Evolutionary conservation across 1,140 invertebrate genomes (phyloP), one percentile per base, ranked within the genome.

Genomic region (Sarcophaga peregrina): DNA sequence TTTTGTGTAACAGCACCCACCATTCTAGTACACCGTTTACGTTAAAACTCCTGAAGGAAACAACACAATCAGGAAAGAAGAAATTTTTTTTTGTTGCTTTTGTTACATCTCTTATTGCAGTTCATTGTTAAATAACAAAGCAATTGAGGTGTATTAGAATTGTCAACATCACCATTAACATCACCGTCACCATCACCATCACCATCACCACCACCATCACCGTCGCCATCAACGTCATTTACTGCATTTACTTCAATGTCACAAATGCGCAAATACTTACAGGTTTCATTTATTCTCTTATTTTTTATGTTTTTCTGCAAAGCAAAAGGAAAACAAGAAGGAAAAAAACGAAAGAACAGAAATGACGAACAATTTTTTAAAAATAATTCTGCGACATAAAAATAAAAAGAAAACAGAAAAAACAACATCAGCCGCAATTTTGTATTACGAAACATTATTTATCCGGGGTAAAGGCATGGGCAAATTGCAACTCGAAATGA

Each of bases 51-150:
- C 25, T 37, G 25, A 37, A 37, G 25, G 25, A 37, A 37, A 37
- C 25, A 37, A 37, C 25, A 37, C 25, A 37, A 37, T 37, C 25
- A 37, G 25, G 25, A 37, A 37, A 37, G 25, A 37, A 37, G 1
- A 4, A 37, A 37, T 4, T 2, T 37, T 37, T 37, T 37, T 2
- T 37, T 37, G 4, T 37, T 37, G 25, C 25, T 4, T 37, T 37
- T 37, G 25, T 37, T 37, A 37, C 1, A 37, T 37, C 17, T 68
- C n/a, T 25, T 68, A 7, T 8, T 68, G 17, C n/a, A 20, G 17
- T 68, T 68, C 62, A 68, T 68, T 68, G 62, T 68, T 68, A 20
- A 68, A 68, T 68, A 68, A 68, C 62, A 68, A 68, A 68, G 17
- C 62, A 68, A 68, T 68, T 68, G 62, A 68, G 62, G 62, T 25